Evolutionary conservation across 2,797 vertebrate species (phyloP).

Genomic region (Phaenicophaeus curvirostris): DNA sequence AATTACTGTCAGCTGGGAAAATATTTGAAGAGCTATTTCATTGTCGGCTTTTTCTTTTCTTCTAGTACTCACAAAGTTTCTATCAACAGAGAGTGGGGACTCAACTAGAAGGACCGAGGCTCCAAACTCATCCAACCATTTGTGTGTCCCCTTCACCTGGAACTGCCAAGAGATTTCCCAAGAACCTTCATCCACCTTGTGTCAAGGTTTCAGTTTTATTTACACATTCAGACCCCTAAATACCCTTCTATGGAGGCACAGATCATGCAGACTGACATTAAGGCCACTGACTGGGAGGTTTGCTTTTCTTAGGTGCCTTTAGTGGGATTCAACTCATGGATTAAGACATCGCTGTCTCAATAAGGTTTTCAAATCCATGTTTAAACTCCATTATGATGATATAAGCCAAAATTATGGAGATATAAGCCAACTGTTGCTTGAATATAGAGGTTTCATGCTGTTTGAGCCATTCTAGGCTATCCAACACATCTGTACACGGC

Average conservation of each 20-base stretch:
- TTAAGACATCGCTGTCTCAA: background rate
- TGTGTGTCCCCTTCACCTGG: background rate
- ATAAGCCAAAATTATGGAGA: background rate
- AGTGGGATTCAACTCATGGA: background rate
- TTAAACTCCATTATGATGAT: background rate
- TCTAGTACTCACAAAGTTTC: background rate
- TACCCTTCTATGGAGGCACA: background rate
- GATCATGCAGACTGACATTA: background rate
- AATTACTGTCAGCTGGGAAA: background rate
- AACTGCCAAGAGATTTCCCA: background rate
- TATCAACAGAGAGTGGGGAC: accelerated
- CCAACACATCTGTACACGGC: accelerated
- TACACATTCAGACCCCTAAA: background rate
- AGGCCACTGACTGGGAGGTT: background rate
- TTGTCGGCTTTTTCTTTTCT: background rate
- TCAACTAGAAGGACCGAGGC: background rate
- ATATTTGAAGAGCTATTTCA: background rate
- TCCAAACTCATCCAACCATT: background rate
- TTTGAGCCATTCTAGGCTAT: background rate
- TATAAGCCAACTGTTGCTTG: background rate
- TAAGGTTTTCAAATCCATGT: accelerated
- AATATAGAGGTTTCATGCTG: background rate
- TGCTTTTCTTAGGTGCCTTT: background rate
- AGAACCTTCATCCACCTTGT: background rate
- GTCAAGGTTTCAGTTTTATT: background rate